Base-by-base conservation (phyloP, 2,888 invertebrate genomes). In the Calameuta pallipes region DNA sequence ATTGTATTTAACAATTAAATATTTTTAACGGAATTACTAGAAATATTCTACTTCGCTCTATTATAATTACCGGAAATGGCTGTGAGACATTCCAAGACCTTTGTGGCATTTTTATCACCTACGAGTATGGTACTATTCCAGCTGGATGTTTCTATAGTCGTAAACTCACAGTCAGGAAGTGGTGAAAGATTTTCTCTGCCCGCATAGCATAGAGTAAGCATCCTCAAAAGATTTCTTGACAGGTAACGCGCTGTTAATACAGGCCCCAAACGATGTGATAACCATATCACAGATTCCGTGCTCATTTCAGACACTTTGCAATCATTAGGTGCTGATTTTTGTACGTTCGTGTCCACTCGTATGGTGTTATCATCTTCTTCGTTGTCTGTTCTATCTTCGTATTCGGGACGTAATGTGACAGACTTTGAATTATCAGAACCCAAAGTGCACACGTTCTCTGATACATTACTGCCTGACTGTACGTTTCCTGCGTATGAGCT, bases 131-230 rank as follows among this genome's bases (percentile, higher is more conserved):
- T 94, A 84, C 94, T 94, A 11, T 95, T 31, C 94, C 94, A 86
- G 94, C 94, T 82, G 93, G 93, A 87, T 94, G 94, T 81, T 93
- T 93, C 83, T 91, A 12, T 90, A 91, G 30, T 86, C 75, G 0
- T 91, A 0, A 90, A 89, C 1, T 93, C 93, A 30, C 84, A 83
- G 36, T 84, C 85, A 1, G 82, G 76, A 81, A 92, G 90, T 0
- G 93, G 92, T 71, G 93, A 91, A 37, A 97, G 92, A 90, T 96
- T 96, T 82, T 97, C 96, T 87, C 94, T 95, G 0, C 97, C 97
- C 34, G 97, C 95, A 90, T 98, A 99, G 91, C 99, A 99, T 4
- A 99, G 92, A 0, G 98, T 97, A 76, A 99, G 92, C 97, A 99
- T 98, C 88, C 98, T 95, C 15, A 99, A 93, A 82, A 99, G 93